Evolutionary conservation across 1,140 invertebrate genomes (phyloP).

Genomic region (Halyomorpha halys): DNA sequence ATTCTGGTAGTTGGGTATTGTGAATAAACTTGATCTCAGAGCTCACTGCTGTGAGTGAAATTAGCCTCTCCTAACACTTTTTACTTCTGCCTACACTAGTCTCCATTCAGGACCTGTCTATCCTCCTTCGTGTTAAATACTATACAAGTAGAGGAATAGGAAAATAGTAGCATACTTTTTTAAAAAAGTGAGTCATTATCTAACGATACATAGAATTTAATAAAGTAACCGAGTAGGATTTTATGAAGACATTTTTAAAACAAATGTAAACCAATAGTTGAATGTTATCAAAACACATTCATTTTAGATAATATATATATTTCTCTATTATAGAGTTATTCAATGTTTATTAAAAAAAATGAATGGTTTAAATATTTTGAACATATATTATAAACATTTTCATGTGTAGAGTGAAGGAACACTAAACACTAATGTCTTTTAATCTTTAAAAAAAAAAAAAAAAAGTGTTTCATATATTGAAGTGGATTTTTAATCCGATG

Average conservation of each 20-base stretch:
- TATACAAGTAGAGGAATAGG: slow-evolving; percentile 6
- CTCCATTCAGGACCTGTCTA: neutral
- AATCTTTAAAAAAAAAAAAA: slow-evolving; percentile 1
- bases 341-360: neutral
- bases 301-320: slow-evolving; percentile 13
- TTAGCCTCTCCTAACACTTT: too few relatives aligned
- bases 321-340: slow-evolving; percentile 10
- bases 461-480: slow-evolving; percentile 1
- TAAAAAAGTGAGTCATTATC: neutral
- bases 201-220: neutral
- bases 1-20: neutral
- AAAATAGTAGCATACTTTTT: neutral
- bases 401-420: slow-evolving; percentile 8
- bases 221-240: slow-evolving; percentile 5
- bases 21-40: slow-evolving; percentile 11
- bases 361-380: neutral
- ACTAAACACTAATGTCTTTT: slow-evolving; percentile 13
- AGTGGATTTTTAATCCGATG: slow-evolving; percentile 2
- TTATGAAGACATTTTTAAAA: slow-evolving; percentile 7
- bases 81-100: slow-evolving; percentile 4
- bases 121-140: neutral
- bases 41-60: neutral
- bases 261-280: slow-evolving; percentile 19
- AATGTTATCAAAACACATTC: slow-evolving; percentile 16
- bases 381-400: slow-evolving; percentile 11